A percentile compares a stretch with the other conserved stretches of the same genome.
Evolutionary conservation across 2,888 invertebrate species (phyloP).

Genomic region (Limnephilus marmoratus): DNA sequence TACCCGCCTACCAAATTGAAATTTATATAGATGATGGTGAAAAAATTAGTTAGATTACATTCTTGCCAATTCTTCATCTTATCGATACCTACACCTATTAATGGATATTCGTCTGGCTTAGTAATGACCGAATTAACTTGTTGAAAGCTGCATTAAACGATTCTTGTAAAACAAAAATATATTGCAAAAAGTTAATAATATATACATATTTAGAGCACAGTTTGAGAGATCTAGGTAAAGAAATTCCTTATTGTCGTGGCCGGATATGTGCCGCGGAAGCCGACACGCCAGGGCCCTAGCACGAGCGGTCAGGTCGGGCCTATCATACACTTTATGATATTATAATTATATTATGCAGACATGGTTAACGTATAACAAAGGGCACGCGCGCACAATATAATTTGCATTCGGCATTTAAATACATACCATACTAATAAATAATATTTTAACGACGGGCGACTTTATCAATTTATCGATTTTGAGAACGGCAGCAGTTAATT

Average conservation of each 20-base stretch:
- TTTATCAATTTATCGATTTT: background rate
- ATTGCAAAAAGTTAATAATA: background rate
- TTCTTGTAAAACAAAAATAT: background rate
- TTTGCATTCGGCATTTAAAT: background rate
- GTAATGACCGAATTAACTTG: background rate
- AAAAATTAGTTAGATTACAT: background rate
- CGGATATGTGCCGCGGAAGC: constrained; percentile 13
- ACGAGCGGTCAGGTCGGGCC: background rate
- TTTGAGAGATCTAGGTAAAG: background rate
- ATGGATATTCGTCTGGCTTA: background rate
- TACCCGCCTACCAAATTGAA: too few species aligned
- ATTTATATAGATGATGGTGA: background rate
- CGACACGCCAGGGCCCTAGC: background rate
- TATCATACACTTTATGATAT: background rate
- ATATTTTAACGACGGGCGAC: background rate
- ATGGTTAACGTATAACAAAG: background rate
- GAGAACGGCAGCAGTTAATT: too few species aligned
- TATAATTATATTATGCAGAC: background rate
- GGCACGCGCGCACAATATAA: background rate
- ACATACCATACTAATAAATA: background rate
- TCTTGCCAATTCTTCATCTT: background rate
- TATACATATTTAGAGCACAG: background rate
- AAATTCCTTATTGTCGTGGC: constrained; percentile 15
- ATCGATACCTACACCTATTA: background rate
- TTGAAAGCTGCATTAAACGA: background rate